A percentile compares a stretch with the other conserved stretches of the same genome.
These are phyloP conservation scores for Drosophila pseudotakahashii DNA, from an alignment of 2,888 invertebrate species.

Conservation along the genomic window DNA sequence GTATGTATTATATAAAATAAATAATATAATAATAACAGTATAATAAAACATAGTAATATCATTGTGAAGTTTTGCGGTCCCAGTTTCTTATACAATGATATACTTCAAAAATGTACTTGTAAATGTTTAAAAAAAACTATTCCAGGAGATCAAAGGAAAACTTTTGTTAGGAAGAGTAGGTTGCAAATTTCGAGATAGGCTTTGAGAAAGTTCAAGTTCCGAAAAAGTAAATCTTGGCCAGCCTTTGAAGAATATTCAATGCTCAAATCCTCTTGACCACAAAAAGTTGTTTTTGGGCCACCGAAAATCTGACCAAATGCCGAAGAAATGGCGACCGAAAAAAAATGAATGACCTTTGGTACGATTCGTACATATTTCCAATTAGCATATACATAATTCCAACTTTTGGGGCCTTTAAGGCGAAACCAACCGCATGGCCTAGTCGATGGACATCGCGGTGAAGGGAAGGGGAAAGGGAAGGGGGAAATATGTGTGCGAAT, in stretches of 20 bases:
- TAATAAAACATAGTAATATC: too few relatives aligned
- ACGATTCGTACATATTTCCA: background rate
- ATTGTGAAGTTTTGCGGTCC: too few relatives aligned
- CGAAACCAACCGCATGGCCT: conserved; percentile 1
- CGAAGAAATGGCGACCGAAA: background rate
- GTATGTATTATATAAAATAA: background rate
- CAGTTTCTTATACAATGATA: too few relatives aligned
- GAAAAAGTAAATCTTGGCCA: background rate
- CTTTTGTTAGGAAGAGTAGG: background rate
- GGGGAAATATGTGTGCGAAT: background rate
- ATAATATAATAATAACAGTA: too few relatives aligned
- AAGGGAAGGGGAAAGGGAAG: too few relatives aligned
- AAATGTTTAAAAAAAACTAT: too few relatives aligned
- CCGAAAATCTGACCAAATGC: background rate
- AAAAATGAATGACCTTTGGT: conserved; percentile 16
- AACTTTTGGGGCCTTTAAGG: conserved; percentile 7
- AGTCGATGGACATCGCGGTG: conserved; percentile 11
- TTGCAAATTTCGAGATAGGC: background rate
- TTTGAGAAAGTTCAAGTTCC: background rate
- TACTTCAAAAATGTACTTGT: too few relatives aligned
- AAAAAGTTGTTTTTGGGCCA: conserved; percentile 1
- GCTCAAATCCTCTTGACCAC: conserved; percentile 24
- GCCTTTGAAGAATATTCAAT: conserved; percentile 1
- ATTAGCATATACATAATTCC: conserved; percentile 35
- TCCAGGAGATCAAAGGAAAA: too few relatives aligned